Evolutionary conservation across 2,797 vertebrate species (phyloP).

Genomic region (Sebastes itinus): DNA sequence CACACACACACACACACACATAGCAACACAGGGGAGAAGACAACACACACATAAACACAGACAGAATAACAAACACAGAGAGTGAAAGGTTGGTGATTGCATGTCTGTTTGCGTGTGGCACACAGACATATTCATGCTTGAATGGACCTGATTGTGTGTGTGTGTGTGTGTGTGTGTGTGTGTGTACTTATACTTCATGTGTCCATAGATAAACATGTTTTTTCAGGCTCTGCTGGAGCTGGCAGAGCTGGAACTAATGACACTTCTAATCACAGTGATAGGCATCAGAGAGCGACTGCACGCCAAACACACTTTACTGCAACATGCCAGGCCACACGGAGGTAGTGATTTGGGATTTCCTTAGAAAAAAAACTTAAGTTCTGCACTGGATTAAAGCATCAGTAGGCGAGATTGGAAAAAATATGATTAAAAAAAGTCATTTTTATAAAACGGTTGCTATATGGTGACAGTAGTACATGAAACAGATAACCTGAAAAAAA

Average conservation of each 20-base stretch:
- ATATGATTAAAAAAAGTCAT: too few relatives aligned
- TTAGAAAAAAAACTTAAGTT: slow-evolving; percentile 16
- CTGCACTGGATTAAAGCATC: slow-evolving; percentile 7
- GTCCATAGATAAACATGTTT: slow-evolving; percentile 63
- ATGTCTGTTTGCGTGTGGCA: slow-evolving; percentile 28
- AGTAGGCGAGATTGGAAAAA: too few relatives aligned
- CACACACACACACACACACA: background rate
- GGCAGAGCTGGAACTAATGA: slow-evolving; percentile 76
- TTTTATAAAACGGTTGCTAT: too few relatives aligned
- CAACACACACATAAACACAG: slow-evolving; percentile 38
- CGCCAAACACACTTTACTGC: slow-evolving; percentile 66
- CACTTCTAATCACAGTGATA: slow-evolving; percentile 75
- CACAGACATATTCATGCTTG: slow-evolving; percentile 16
- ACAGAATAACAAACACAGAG: slow-evolving; percentile 52
- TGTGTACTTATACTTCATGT: slow-evolving; percentile 21
- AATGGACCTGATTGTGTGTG: background rate
- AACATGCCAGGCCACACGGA: slow-evolving; percentile 59
- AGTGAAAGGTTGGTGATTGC: slow-evolving; percentile 19
- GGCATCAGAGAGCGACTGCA: slow-evolving; percentile 71
- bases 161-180: background rate
- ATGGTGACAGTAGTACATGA: too few relatives aligned
- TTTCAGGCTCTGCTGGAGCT: slow-evolving; percentile 68
- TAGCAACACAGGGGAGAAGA: background rate
- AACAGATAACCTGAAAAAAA: too few relatives aligned
- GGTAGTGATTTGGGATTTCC: slow-evolving; percentile 59